These are phyloP conservation scores for Salvelinus namaycush DNA, from an alignment of 2,113 vertebrate species.

Conservation along the genomic window DNA sequence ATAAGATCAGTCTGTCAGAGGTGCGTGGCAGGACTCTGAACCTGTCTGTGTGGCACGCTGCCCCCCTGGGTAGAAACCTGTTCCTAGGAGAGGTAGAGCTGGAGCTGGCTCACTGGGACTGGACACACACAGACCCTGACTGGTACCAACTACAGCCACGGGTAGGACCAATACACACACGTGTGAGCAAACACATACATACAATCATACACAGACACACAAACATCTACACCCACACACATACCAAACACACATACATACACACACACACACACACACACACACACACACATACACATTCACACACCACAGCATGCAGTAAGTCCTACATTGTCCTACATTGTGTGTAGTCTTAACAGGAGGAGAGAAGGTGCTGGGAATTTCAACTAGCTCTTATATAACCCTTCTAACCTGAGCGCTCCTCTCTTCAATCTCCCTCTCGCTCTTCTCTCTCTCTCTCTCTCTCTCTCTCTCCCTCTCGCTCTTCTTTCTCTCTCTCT, in stretches of 20 bases:
- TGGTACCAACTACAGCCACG: conserved; percentile 88
- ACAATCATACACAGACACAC: too few species aligned
- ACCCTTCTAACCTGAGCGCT: conserved; percentile 20
- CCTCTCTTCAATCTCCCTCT: background rate
- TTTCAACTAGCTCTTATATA: conserved; percentile 66
- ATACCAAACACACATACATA: too few species aligned
- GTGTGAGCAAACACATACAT: too few species aligned
- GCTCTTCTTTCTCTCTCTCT: too few species aligned
- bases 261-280: too few species aligned
- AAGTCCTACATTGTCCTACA: background rate
- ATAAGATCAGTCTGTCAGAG: conserved; percentile 82
- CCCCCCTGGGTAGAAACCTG: conserved; percentile 85
- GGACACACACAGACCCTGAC: conserved; percentile 75
- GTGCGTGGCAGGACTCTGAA: conserved; percentile 85
- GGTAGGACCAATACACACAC: conserved; percentile 66
- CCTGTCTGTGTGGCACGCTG: conserved; percentile 93
- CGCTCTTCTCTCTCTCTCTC: too few species aligned
- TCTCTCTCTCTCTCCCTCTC: background rate
- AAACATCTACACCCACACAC: too few species aligned
- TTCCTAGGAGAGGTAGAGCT: conserved; percentile 94
- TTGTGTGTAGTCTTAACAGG: conserved; percentile 4
- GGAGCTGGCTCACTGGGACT: conserved; percentile 84
- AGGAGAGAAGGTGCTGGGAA: conserved; percentile 61
- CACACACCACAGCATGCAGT: background rate
- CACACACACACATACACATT: too few species aligned